Conservation (phyloP, 1,140 invertebrate species). For the Trachelipus rathkii region DNA sequence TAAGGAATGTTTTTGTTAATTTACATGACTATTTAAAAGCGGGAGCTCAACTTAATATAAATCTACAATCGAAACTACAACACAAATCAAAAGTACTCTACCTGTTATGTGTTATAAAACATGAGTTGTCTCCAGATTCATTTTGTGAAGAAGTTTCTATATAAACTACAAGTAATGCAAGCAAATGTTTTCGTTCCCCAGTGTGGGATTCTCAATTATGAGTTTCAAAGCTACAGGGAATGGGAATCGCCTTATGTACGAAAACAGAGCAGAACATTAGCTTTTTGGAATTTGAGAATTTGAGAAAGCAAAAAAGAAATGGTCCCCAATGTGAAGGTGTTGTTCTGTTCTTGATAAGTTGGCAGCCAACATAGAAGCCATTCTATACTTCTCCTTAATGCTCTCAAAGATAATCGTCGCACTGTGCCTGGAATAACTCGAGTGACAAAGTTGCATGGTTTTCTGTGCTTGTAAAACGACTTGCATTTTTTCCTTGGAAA, state of each 20-base stretch:
- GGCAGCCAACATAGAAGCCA: too few species aligned
- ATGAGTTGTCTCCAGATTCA: constrained; percentile 23
- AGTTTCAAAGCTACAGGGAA: constrained; percentile 2
- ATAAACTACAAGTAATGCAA: constrained; percentile 20
- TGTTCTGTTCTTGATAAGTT: too few species aligned
- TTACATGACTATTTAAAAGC: too few species aligned
- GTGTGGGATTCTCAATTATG: constrained; percentile 27
- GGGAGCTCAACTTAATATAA: too few species aligned
- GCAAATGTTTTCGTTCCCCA: constrained; percentile 30
- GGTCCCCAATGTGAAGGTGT: too few species aligned
- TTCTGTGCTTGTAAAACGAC: too few species aligned
- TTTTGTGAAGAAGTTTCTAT: constrained; percentile 17
- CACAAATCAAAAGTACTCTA: constrained; percentile 46
- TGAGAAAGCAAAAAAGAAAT: background rate
- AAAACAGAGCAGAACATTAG: constrained; percentile 16
- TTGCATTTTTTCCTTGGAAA: too few species aligned
- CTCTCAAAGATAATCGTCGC: too few species aligned
- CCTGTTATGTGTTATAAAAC: constrained; percentile 81
- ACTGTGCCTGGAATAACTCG: too few species aligned
- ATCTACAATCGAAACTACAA: constrained; percentile 2
- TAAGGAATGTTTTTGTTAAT: too few species aligned
- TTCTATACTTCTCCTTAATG: too few species aligned
- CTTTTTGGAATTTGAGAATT: background rate
- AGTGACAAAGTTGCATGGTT: too few species aligned
- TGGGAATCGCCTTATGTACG: constrained; percentile 20